Percentiles rank a stretch among this genome's conserved stretches.
phyloP scores from a whole-genome alignment of 1,140 invertebrate species.

The Geopemphigus sp. region DNA sequence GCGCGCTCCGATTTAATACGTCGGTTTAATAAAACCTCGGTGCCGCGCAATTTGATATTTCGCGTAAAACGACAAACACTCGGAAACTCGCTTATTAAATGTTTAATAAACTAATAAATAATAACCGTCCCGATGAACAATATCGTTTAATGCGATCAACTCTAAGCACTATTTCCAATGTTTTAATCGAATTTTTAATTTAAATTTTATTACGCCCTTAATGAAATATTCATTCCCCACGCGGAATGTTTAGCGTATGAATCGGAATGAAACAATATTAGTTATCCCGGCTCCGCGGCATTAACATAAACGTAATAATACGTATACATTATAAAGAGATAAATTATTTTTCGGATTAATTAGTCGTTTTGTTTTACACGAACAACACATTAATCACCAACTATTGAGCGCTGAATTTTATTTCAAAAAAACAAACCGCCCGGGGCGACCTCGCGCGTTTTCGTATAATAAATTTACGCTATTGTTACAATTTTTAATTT shows the following conservation, averaged over 20 bases:
- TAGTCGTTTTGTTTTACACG: neutral
- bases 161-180: constrained; percentile 1
- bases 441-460: neutral
- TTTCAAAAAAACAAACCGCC: neutral
- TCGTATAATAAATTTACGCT: neutral
- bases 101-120: constrained; percentile 29
- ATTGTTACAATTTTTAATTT: constrained; percentile 7
- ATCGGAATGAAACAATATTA: constrained; percentile 15
- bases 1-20: neutral
- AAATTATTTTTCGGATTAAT: constrained; percentile 18
- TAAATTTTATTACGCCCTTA: constrained; percentile 19
- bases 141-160: constrained; percentile 26
- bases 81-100: constrained; percentile 8
- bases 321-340: neutral
- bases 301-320: neutral
- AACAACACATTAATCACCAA: neutral
- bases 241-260: constrained; percentile 8
- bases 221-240: constrained; percentile 20
- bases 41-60: constrained; percentile 2
- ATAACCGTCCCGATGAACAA: constrained; percentile 4
- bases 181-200: constrained; percentile 40
- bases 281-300: neutral
- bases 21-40: constrained; percentile 7
- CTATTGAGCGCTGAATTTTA: neutral
- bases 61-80: constrained; percentile 10